Evolutionary conservation across 1,140 invertebrate species (phyloP).

Genomic region (Bombus fervidus): DNA sequence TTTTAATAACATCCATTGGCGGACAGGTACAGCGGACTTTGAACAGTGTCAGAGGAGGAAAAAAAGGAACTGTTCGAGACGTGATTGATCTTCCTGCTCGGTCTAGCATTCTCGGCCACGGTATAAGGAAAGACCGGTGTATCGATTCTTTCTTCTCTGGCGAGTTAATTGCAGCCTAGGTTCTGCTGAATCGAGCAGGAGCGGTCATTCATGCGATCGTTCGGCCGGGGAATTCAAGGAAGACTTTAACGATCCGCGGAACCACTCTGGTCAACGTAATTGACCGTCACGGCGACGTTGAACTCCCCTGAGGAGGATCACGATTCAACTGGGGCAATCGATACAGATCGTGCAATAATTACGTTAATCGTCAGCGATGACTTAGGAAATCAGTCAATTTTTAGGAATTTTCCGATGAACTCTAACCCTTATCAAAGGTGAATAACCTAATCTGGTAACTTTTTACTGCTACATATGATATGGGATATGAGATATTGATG

Average conservation of each 20-base stretch:
- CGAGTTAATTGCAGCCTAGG: constrained; percentile 37
- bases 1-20: background rate
- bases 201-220: constrained; percentile 34
- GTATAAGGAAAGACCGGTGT: constrained; percentile 42
- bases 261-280: constrained; percentile 8
- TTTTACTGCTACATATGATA: no score
- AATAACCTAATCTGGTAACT: no score
- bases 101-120: background rate
- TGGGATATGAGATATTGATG: no score
- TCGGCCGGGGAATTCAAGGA: constrained; percentile 19
- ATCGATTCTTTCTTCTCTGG: constrained; percentile 37
- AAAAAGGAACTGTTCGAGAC: background rate
- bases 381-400: no score
- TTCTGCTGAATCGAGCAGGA: constrained; percentile 24
- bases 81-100: constrained; percentile 23
- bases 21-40: background rate
- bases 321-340: background rate
- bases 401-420: background rate
- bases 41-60: background rate
- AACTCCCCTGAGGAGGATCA: background rate
- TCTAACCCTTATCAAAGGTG: background rate
- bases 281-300: background rate
- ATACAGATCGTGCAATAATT: background rate
- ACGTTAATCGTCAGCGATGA: background rate
- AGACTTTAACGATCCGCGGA: constrained; percentile 42